Evolutionary conservation across 30 jellyfish, hydroid and myxozoan genomes (phyloP), one percentile per base, ranked within the genome.

Genomic region (Aurelia coerulea): DNA sequence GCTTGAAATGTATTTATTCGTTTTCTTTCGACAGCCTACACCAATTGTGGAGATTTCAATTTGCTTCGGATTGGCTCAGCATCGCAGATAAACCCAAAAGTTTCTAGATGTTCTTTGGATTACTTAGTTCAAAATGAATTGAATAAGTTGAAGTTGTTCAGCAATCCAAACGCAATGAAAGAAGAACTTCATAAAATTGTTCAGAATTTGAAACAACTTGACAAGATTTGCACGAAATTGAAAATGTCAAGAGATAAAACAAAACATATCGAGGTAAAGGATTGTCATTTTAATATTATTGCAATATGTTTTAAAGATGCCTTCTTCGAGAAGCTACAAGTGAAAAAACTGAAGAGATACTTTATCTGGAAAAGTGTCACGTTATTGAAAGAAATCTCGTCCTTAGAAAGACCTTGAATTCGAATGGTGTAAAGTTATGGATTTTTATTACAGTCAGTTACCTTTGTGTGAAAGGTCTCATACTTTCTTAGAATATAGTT

Each of bases 1-100:
- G 51, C 51, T 39, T 39, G 0, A 37, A 0, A 37, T 4, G 49
- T 37, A 37, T 46, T 8, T 46, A 46, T 6, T 46, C 8, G 8
- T 46, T 46, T 9, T 60, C 10, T 60, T 9, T n/a, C 35, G 8
- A 23, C 73, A 87, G 80, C 62, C 59, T 46, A 29, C 58, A 81
- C 73, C 18, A 91, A 92, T 62, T 92, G 98, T 62, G 98, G 98
- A 2, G 96, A 86, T 68, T 86, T 92, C 90, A 85, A 86, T 52
- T 51, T 92, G 76, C 65, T 92, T 5, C 92, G 98, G n/a, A 66
- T 92, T 78, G 98, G 98, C 14, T 58, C 79, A 2, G 16, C 42
- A 54, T 23, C 80, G 56, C 90, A 92, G 49, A 86, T 81, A 15
- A 69, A 73, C 62, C 76, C 83, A 1, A 73, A 41, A 19, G 80